Evolutionary conservation across 2,888 invertebrate species (phyloP).

Genomic region (Scelioninae gen. 1): DNA sequence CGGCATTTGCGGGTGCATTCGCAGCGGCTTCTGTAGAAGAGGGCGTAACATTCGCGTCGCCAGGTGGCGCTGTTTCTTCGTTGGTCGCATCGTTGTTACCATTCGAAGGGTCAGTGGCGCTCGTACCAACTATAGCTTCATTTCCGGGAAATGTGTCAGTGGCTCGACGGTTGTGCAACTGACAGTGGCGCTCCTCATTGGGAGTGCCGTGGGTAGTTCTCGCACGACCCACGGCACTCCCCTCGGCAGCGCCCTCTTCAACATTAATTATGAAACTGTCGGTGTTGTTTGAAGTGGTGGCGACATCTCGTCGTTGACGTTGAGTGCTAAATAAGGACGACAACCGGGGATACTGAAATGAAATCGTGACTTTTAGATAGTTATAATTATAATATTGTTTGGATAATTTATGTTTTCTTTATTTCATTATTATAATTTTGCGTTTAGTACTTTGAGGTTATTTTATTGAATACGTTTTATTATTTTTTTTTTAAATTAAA

Average conservation of each 20-base stretch:
- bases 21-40: not conserved
- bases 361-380: not conserved
- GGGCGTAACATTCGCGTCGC: too few relatives aligned
- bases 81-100: conserved; percentile 63
- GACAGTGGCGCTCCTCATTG: conserved; percentile 70
- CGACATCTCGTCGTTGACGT: conserved; percentile 84
- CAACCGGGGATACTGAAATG: conserved; percentile 74
- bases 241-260: conserved; percentile 74
- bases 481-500: too few relatives aligned
- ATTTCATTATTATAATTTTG: too few relatives aligned
- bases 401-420: too few relatives aligned
- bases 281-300: conserved; percentile 80
- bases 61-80: conserved; percentile 36
- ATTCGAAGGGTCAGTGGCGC: conserved; percentile 68
- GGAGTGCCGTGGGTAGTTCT: conserved; percentile 68
- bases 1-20: not conserved
- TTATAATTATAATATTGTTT: not conserved
- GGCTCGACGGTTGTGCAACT: conserved; percentile 61
- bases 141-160: conserved; percentile 77
- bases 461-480: too few relatives aligned
- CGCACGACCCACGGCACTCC: conserved; percentile 50
- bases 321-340: conserved; percentile 79
- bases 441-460: too few relatives aligned
- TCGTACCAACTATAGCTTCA: conserved; percentile 74
- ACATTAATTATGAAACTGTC: conserved; percentile 80